Evolutionary conservation across 2,113 vertebrate species (phyloP), one percentile per base, ranked within the genome.

Genomic region (Ondatra zibethicus): DNA sequence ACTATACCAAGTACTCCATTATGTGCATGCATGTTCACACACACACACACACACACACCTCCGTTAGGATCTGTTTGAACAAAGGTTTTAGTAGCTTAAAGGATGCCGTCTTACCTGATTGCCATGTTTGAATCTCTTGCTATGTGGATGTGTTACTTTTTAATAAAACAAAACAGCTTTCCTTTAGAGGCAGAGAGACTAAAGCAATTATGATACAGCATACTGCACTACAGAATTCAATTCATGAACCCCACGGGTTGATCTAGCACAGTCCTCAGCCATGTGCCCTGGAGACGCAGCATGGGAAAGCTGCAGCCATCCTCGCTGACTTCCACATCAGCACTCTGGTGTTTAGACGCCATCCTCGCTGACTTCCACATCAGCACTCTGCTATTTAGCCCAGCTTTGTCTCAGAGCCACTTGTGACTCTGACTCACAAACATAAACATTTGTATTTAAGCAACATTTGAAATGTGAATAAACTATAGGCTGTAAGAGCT

Each of bases 401-500:
- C 63, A 81, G 89, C 94, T 91, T 96, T 45, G 73, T 93, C 93
- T 94, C 76, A 45, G 76, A 95, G 85, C 27, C 85, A 76, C 93
- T 89, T 97, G 85, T 85, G 93, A 97, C 65, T 80, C 50, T 93
- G 93, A 96, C 94, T 96, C 96, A 96, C 68, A 96, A 96, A 97
- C 81, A 85, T 88, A 96, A 96, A 95, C 93, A 95, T 86, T 97
- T 97, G 84, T 92, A 94, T 96, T 95, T 96, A 92, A 96, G 94
- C 92, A 96, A 93, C 96, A 96, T 91, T 93, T 92, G 58, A 96
- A 97, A 81, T 82, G 75, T 77, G 75, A 70, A 92, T 95, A 92
- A 95, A 90, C 70, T 87, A 55, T 27, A 70, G 92, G 61, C 93
- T 92, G 9, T 91, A 94, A 91, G 63, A 96, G 91, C 91, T 95